These are phyloP conservation scores for Capreolus pygargus DNA, from an alignment of 2,113 vertebrate species.

Conservation along the genomic window DNA sequence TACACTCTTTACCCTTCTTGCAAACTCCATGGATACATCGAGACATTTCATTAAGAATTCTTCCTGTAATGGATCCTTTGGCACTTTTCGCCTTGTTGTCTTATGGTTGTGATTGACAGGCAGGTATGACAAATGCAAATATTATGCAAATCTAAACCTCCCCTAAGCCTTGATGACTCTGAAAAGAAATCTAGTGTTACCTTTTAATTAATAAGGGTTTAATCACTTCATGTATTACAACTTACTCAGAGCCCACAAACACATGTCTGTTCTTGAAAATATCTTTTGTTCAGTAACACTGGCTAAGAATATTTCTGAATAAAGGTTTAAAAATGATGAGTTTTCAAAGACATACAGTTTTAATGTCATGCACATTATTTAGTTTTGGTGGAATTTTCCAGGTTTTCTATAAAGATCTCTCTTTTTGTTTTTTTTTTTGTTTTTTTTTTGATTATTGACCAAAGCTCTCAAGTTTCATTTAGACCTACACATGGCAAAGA, in stretches of 20 bases:
- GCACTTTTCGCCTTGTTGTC: background rate
- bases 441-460: background rate
- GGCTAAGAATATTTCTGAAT: background rate
- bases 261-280: constrained; percentile 18
- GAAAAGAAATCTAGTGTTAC: constrained; percentile 29
- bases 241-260: background rate
- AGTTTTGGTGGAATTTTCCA: constrained; percentile 4
- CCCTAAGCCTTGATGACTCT: background rate
- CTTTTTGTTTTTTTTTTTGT: background rate
- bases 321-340: background rate
- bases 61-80: background rate
- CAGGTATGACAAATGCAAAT: constrained; percentile 20
- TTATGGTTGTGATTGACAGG: background rate
- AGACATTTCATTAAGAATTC: background rate
- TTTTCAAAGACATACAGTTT: background rate
- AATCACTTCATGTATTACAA: background rate
- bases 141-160: constrained; percentile 23
- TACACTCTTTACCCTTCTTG: background rate
- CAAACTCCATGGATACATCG: background rate
- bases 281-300: background rate
- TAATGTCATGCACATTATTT: background rate
- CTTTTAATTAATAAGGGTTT: constrained; percentile 20
- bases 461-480: background rate
- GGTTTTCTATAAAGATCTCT: background rate
- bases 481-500: background rate